These are phyloP conservation scores for Pelecanus crispus DNA, from an alignment of 2,113 vertebrate genomes.

Conservation along the genomic window DNA sequence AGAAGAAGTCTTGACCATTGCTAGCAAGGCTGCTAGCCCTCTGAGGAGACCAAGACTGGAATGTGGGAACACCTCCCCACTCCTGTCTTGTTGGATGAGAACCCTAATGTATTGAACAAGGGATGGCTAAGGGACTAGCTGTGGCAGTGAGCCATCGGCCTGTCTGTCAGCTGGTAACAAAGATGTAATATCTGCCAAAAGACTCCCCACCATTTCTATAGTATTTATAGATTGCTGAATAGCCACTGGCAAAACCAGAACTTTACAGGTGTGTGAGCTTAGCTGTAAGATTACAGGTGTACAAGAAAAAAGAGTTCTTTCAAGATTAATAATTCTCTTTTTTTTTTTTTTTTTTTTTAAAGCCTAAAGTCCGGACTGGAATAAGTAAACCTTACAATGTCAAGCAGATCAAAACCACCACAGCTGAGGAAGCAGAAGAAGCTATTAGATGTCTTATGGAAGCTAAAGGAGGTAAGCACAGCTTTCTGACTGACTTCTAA, in stretches of 20 bases:
- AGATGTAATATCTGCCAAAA: not conserved
- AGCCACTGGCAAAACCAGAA: not conserved
- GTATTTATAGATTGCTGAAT: not conserved
- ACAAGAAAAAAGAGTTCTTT: not conserved
- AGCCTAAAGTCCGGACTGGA: constrained; percentile 79
- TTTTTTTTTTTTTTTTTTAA: not conserved
- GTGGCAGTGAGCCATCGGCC: not conserved
- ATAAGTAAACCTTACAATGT: constrained; percentile 82
- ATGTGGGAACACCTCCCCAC: not conserved
- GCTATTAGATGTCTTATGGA: constrained; percentile 79
- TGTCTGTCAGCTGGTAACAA: not conserved
- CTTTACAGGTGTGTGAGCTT: not conserved
- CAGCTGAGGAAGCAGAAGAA: constrained; percentile 76
- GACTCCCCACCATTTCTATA: not conserved
- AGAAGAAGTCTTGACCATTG: not conserved
- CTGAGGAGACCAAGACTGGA: not conserved
- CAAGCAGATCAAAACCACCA: constrained; percentile 81
- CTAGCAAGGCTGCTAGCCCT: not conserved
- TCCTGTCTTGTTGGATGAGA: not conserved
- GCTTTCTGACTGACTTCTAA: not conserved
- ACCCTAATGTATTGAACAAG: not conserved
- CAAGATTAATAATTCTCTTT: not conserved
- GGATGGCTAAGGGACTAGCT: not conserved
- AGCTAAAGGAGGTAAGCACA: constrained; percentile 68
- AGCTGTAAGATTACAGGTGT: not conserved